Percentiles rank a stretch among this genome's conserved stretches.
Conservation (phyloP, 2,888 invertebrate genomes). For the Cephus runcator region DNA sequence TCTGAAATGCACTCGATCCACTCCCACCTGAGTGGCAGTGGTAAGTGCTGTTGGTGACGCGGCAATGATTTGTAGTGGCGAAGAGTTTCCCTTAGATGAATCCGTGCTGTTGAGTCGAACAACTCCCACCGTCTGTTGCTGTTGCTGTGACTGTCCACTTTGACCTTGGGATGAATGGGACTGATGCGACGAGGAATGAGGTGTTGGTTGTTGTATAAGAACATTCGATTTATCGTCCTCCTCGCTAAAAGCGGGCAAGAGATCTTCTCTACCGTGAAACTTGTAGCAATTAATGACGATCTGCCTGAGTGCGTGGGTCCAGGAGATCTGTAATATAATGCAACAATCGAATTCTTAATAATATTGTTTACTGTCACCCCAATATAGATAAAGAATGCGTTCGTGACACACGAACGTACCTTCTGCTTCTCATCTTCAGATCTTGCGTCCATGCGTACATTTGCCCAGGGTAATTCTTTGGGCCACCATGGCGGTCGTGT, state of each 20-base stretch:
- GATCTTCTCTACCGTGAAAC: slow-evolving; percentile 95
- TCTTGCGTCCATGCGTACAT: slow-evolving; percentile 96
- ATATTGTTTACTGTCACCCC: neutral
- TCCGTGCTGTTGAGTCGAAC: slow-evolving; percentile 62
- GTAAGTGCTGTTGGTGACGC: slow-evolving; percentile 62
- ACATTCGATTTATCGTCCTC: slow-evolving; percentile 84
- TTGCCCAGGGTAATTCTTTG: slow-evolving; percentile 97
- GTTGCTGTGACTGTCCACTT: slow-evolving; percentile 47
- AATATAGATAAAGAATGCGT: neutral
- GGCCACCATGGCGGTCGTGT: slow-evolving; percentile 99
- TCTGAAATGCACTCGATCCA: slow-evolving; percentile 44
- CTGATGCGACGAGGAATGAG: slow-evolving; percentile 54
- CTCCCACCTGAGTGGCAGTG: slow-evolving; percentile 64
- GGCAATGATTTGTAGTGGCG: slow-evolving; percentile 63
- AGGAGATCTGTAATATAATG: slow-evolving; percentile 82
- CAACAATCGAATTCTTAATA: neutral
- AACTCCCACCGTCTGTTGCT: slow-evolving; percentile 36
- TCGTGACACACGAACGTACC: slow-evolving; percentile 68
- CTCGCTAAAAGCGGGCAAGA: slow-evolving; percentile 93
- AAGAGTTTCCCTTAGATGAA: slow-evolving; percentile 66
- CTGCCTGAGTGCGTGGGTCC: slow-evolving; percentile 96
- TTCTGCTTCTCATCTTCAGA: slow-evolving; percentile 97
- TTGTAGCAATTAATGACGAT: slow-evolving; percentile 98
- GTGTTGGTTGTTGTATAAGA: slow-evolving; percentile 68
- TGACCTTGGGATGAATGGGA: slow-evolving; percentile 53